Evolutionary conservation across 2,797 vertebrate genomes (phyloP).

Genomic region (Corythornis leucogaster): DNA sequence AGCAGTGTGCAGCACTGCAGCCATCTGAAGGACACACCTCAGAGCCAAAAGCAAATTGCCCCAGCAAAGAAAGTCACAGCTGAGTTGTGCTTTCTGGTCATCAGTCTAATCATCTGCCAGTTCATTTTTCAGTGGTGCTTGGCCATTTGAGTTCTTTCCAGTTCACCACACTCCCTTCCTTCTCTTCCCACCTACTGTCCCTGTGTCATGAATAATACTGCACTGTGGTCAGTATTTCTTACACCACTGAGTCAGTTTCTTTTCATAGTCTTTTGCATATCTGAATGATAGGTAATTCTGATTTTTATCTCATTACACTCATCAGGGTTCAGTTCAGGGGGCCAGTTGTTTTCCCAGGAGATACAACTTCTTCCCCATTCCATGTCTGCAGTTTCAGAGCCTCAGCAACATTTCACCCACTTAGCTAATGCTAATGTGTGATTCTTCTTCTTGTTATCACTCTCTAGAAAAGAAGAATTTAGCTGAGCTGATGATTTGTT

Average conservation of each 20-base stretch:
- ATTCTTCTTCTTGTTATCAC: not conserved
- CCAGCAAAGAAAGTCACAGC: not conserved
- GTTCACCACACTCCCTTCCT: not conserved
- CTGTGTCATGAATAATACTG: not conserved
- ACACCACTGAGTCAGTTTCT: not conserved
- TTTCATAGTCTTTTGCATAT: not conserved
- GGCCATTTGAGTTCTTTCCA: not conserved
- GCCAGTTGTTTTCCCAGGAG: not conserved
- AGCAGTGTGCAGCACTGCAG: not conserved
- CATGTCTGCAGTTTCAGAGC: not conserved
- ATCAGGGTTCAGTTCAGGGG: not conserved
- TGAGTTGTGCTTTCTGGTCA: not conserved
- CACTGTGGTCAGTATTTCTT: not conserved
- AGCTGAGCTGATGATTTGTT: not conserved
- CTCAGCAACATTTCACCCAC: not conserved
- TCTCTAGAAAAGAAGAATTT: not conserved
- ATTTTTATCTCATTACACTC: not conserved
- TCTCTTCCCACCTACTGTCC: not conserved
- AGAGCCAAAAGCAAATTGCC: not conserved
- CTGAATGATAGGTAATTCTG: accelerated
- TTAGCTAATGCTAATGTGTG: not conserved
- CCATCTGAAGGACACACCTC: not conserved
- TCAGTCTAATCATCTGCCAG: not conserved
- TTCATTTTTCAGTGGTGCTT: not conserved
- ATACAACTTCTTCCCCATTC: not conserved